Evolutionary conservation across 2,888 invertebrate genomes (phyloP).

Genomic region (Clanis bilineata): DNA sequence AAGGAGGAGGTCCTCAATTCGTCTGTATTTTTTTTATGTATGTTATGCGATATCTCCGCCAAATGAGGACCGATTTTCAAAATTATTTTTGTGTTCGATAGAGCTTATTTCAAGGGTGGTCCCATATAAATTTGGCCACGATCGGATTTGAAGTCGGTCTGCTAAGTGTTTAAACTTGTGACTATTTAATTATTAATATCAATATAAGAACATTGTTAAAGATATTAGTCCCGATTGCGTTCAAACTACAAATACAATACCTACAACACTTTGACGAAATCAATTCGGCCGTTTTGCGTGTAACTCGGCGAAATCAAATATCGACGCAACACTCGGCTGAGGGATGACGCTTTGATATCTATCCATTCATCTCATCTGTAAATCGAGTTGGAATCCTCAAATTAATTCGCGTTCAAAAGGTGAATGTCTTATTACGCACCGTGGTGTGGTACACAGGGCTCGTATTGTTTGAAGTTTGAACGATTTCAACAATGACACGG

Average conservation of each 20-base stretch:
- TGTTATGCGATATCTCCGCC: too few relatives aligned
- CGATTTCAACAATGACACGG: constrained; percentile 28
- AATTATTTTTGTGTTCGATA: too few relatives aligned
- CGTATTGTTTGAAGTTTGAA: constrained; percentile 27
- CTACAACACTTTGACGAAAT: constrained; percentile 41
- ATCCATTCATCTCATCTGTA: constrained; percentile 47
- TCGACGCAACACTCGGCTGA: constrained; percentile 37
- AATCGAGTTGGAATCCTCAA: constrained; percentile 49
- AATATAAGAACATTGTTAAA: constrained; percentile 32
- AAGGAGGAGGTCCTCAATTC: too few relatives aligned
- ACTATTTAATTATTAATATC: constrained; percentile 35
- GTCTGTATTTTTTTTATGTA: too few relatives aligned
- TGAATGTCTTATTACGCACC: constrained; percentile 36
- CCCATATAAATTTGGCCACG: too few relatives aligned
- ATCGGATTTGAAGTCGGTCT: too few relatives aligned
- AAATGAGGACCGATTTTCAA: too few relatives aligned
- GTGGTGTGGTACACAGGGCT: constrained; percentile 19
- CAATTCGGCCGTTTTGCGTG: constrained; percentile 37
- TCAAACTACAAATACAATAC: constrained; percentile 29
- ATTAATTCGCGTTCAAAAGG: constrained; percentile 51
- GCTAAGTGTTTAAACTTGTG: too few relatives aligned
- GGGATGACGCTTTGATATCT: constrained; percentile 47
- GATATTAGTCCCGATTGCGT: neutral
- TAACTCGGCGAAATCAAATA: constrained; percentile 45
- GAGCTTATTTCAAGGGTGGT: too few relatives aligned